Conservation (phyloP, 2,113 vertebrate species). For the Condylura cristata region DNA sequence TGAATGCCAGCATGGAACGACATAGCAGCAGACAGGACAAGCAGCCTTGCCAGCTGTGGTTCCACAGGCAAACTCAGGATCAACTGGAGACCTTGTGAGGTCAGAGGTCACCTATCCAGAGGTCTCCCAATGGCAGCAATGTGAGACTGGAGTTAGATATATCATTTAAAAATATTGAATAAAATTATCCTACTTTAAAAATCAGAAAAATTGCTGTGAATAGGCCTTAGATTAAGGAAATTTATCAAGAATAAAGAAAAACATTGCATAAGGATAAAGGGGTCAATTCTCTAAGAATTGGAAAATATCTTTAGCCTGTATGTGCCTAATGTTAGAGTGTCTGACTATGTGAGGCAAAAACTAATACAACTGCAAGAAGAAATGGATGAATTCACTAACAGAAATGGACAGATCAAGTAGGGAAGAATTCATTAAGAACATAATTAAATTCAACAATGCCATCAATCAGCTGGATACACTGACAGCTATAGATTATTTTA, state of each 20-base stretch:
- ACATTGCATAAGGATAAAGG: not conserved
- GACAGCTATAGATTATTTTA: not conserved
- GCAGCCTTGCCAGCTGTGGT: not conserved
- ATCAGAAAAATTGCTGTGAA: not conserved
- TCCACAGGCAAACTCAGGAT: not conserved
- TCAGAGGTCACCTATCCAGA: not conserved
- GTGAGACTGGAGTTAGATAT: not conserved
- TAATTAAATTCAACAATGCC: not conserved
- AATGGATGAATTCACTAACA: not conserved
- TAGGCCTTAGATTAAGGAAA: not conserved
- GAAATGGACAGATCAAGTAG: not conserved
- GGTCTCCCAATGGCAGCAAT: not conserved
- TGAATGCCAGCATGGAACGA: not conserved
- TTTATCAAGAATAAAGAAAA: not conserved
- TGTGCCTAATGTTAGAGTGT: not conserved
- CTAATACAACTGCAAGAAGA: not conserved
- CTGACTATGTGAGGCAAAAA: not conserved
- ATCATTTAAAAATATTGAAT: not conserved
- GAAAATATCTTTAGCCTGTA: not conserved
- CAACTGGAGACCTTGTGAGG: not conserved
- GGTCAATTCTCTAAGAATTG: not conserved
- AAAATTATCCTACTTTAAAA: conserved; percentile 1
- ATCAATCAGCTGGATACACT: not conserved
- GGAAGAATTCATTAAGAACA: not conserved
- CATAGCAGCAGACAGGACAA: no score